Percentiles rank a stretch among this genome's conserved stretches.
Evolutionary conservation across 1,140 invertebrate genomes (phyloP).

Genomic region (Uloborus diversus): DNA sequence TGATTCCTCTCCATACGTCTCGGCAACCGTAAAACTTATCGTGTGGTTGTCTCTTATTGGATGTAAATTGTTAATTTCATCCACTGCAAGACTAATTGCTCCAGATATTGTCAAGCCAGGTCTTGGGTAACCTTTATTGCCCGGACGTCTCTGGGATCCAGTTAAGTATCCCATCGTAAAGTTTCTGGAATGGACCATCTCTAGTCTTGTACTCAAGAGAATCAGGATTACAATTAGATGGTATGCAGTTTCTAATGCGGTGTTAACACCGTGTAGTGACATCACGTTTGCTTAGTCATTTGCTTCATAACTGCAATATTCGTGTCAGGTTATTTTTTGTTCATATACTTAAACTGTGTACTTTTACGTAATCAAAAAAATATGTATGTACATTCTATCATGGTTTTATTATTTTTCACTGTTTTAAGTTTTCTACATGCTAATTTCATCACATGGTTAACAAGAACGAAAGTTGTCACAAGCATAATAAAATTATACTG

Average conservation of each 20-base stretch:
- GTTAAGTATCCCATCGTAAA: conserved; percentile 66
- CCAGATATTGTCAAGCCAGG: conserved; percentile 81
- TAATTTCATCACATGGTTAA: too few relatives aligned
- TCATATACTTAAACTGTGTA: too few relatives aligned
- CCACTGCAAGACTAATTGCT: conserved; percentile 81
- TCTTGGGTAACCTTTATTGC: conserved; percentile 78
- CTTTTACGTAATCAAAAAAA: too few relatives aligned
- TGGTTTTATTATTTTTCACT: too few relatives aligned
- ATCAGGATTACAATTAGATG: not conserved
- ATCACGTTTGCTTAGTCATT: not conserved
- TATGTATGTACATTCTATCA: too few relatives aligned
- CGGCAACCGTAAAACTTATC: conserved; percentile 83
- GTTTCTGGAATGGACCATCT: not conserved
- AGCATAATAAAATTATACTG: too few relatives aligned
- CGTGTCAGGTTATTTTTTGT: not conserved
- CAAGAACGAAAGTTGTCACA: too few relatives aligned
- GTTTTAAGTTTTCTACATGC: too few relatives aligned
- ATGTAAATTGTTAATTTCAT: conserved; percentile 61
- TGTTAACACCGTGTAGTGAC: not conserved
- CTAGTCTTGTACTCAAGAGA: not conserved
- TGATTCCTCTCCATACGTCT: conserved; percentile 90
- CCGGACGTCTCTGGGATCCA: conserved; percentile 77
- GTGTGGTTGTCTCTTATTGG: conserved; percentile 65
- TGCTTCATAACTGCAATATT: not conserved
- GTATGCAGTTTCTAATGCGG: not conserved